These are phyloP conservation scores for Phortica magna DNA, from an alignment of 2,888 invertebrate species.

Conservation along the genomic window DNA sequence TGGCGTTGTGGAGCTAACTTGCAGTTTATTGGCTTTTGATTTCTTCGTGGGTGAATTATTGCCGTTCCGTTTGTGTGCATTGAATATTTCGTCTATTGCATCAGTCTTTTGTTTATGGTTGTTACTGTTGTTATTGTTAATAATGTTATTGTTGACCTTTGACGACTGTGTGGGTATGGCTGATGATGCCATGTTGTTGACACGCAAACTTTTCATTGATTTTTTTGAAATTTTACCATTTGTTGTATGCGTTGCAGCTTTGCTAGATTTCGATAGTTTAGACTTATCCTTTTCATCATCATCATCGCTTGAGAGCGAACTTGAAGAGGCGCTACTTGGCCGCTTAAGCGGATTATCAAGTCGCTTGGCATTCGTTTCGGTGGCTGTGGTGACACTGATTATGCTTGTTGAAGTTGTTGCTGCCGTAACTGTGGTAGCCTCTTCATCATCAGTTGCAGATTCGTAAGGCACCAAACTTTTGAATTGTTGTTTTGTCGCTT, in stretches of 20 bases:
- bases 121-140: constrained; percentile 17
- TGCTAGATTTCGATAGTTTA: background rate
- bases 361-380: constrained; percentile 40
- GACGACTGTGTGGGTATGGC: constrained; percentile 42
- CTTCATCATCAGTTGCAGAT: constrained; percentile 79
- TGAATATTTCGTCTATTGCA: constrained; percentile 73
- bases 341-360: constrained; percentile 61
- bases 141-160: constrained; percentile 13
- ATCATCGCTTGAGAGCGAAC: constrained; percentile 54
- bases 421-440: constrained; percentile 40
- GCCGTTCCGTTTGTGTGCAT: constrained; percentile 53
- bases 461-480: constrained; percentile 81
- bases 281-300: constrained; percentile 33
- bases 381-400: constrained; percentile 27
- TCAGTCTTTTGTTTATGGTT: constrained; percentile 69
- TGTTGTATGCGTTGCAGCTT: constrained; percentile 26
- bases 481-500: constrained; percentile 43
- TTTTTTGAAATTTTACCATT: constrained; percentile 47
- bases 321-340: constrained; percentile 47
- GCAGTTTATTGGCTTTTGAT: constrained; percentile 38
- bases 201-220: constrained; percentile 27
- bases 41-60: constrained; percentile 49
- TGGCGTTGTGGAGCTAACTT: background rate
- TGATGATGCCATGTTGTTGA: constrained; percentile 46
- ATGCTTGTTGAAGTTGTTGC: constrained; percentile 29